Evolutionary conservation across 2,113 vertebrate genomes (phyloP).

Genomic region (Furnarius figulus): DNA sequence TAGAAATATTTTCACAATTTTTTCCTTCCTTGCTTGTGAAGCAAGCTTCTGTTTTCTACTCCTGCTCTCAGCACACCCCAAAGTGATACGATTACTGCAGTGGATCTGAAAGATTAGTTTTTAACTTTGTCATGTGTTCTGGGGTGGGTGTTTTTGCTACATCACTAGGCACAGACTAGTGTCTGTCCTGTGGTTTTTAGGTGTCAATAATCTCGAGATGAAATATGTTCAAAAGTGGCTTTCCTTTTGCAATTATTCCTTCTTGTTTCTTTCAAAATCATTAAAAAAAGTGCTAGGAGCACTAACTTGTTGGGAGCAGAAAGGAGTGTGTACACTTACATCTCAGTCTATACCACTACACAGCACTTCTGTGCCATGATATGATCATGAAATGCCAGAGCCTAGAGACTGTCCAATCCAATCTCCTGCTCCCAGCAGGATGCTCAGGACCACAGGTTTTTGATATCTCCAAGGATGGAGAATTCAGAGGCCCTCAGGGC

Average conservation of each 20-base stretch:
- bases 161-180: background rate
- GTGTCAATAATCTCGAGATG: background rate
- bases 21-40: background rate
- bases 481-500: background rate
- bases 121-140: background rate
- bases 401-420: background rate
- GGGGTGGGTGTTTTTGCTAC: background rate
- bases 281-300: background rate
- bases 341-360: background rate
- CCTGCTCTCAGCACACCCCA: background rate
- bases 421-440: background rate
- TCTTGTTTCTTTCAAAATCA: background rate
- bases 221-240: background rate
- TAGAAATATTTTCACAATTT: background rate
- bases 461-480: background rate
- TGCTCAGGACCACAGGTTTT: background rate
- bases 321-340: background rate
- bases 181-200: background rate
- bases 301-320: background rate
- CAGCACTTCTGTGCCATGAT: background rate
- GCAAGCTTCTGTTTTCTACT: background rate
- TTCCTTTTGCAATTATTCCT: background rate
- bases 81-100: background rate
- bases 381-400: accelerated
- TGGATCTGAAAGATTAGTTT: background rate